Evolutionary conservation across 2,888 invertebrate species (phyloP), one percentile per base, ranked within the genome.

Genomic region (Tribolium freemani): DNA sequence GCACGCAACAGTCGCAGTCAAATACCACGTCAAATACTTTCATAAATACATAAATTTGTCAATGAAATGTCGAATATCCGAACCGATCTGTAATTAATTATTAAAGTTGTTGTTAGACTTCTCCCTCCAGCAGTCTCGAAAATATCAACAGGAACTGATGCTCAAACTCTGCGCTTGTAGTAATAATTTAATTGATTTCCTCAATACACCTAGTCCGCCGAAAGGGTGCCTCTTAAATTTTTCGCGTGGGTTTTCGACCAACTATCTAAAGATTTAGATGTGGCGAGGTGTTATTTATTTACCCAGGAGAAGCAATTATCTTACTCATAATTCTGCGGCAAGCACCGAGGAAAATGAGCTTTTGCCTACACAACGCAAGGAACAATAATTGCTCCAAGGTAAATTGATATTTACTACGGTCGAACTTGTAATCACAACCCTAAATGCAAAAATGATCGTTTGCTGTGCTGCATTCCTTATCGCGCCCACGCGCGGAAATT

Each of bases 261-360:
- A 58, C 57, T 58, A 58, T 58, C 31, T n/a, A 5, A 44, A 44
- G 57, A 58, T 45, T 58, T 31, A 44, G 45, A 13, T 6, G 61
- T 60, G 31, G 50, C 61, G 50, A 61, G 61, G 48, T 50, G 61
- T 61, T 61, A 61, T 61, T 61, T 61, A 61, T 61, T 61, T 30
- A 26, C 61, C 61, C 61, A 61, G 31, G 61, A 61, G 61, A 61
- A 61, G 61, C 50, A 61, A 61, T 61, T 61, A 61, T 61, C 61
- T 61, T 9, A 26, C 26, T 61, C 61, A 61, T 61, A 61, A 61
- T 61, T 61, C 26, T 21, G 48, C 13, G 48, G 61, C 10, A 26
- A 48, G 46, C 31, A 61, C 30, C 3, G 26, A 45, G 30, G 61
- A 50, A 48, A 61, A 61, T 61, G 61, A 61, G 63, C 51, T 61